Conservation (phyloP, 2,888 invertebrate species). For the Dromius quadrimaculatus region DNA sequence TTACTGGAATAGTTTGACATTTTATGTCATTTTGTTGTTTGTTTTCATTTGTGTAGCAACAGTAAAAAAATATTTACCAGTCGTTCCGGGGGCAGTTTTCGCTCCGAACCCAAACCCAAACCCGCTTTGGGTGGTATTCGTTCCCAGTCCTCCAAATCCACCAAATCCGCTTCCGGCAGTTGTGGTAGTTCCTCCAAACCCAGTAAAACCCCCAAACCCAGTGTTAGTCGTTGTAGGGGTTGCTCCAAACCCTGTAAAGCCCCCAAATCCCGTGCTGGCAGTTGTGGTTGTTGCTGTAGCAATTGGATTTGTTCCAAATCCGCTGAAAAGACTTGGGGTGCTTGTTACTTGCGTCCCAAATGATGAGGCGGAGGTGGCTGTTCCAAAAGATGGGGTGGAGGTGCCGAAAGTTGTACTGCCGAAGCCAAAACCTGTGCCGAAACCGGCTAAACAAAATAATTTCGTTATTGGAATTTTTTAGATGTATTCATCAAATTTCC, state of each 20-base stretch:
- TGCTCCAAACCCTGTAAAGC: constrained; percentile 24
- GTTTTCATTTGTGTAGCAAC: not conserved
- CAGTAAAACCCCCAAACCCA: constrained; percentile 60
- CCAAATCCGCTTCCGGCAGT: constrained; percentile 66
- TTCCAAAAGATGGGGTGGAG: constrained; percentile 53
- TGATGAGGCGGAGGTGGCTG: constrained; percentile 50
- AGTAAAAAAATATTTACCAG: constrained; percentile 15
- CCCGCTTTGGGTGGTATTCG: constrained; percentile 58
- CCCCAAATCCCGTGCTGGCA: constrained; percentile 55
- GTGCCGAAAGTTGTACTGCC: constrained; percentile 61
- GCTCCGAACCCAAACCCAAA: constrained; percentile 63
- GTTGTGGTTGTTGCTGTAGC: constrained; percentile 43
- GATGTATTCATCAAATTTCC: constrained; percentile 23
- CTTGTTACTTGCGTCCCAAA: constrained; percentile 56
- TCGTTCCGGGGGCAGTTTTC: constrained; percentile 67
- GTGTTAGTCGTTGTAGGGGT: constrained; percentile 57
- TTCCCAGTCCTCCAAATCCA: constrained; percentile 65
- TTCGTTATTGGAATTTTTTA: constrained; percentile 1
- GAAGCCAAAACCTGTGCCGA: constrained; percentile 66
- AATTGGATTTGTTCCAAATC: constrained; percentile 53
- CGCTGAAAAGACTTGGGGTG: constrained; percentile 30
- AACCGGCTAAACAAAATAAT: constrained; percentile 63
- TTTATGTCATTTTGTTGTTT: no score
- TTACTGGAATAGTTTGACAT: not conserved
- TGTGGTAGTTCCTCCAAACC: constrained; percentile 64